Evolutionary conservation across 1,140 invertebrate species (phyloP), one percentile per base, ranked within the genome.

Genomic region (Anadara kagoshimensis): DNA sequence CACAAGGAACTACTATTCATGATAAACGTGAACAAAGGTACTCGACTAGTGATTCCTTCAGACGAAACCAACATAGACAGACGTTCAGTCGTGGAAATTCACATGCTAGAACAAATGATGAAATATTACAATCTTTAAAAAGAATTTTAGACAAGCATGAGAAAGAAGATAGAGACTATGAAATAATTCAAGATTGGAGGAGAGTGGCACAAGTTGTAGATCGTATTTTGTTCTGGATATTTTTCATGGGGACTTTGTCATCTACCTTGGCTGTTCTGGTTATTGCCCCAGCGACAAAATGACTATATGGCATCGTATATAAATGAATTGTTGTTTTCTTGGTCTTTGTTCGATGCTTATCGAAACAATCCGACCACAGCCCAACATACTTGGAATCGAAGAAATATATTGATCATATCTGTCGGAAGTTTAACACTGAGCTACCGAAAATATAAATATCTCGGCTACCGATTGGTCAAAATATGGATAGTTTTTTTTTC

Each of bases 151-250:
- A 83, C 43, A 82, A 79, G 64, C 81, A 83, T 53, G 83, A 83
- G 26, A 64, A 75, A 0, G 85, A 84, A 58, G 85, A 87, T 54
- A 53, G 69, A 51, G 84, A 83, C 44, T 84, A 78, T 57, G 78
- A 83, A 53, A 73, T 90, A 2, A 86, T 90, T 24, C 88, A 91
- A 51, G 91, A 92, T 74, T 92, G 91, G 91, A 73, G 90, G 20
- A 84, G 89, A 61, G 83, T 92, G 20, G 92, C 92, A n/a, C 86
- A 91, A 74, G 87, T 90, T 56, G 86, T 92, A 5, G 92, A 93
- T 79, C 79, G 91, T 18, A 85, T 92, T 47, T 86, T 92, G n/a
- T 92, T 92, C 82, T 92, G 91, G 89, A 85, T 92, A 26, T 92
- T 92, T 81, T 88, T 92, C 36, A 69, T 90, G 18, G 85, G 90